phyloP scores from a whole-genome alignment of 2,888 invertebrate species.

The Phaonia tiefii region DNA sequence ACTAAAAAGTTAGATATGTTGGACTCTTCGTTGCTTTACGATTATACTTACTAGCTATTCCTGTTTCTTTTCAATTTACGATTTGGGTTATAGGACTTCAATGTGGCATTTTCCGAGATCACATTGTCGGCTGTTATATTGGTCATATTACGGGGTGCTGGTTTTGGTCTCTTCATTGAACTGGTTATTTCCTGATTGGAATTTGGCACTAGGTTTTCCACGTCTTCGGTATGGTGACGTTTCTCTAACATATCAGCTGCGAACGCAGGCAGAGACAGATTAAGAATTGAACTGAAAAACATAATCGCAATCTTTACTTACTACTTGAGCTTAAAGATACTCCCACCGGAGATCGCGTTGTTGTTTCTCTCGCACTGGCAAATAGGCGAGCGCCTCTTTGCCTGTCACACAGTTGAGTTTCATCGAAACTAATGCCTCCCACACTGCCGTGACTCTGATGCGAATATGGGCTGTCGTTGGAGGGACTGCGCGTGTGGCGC shows the following conservation, averaged over 20 bases:
- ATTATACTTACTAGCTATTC: constrained; percentile 75
- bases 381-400: constrained; percentile 73
- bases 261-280: constrained; percentile 1
- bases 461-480: constrained; percentile 75
- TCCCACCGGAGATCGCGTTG: constrained; percentile 72
- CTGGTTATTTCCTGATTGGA: constrained; percentile 73
- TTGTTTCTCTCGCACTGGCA: constrained; percentile 75
- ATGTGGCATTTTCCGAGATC: constrained; percentile 74
- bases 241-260: constrained; percentile 75
- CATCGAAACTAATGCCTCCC: constrained; percentile 73
- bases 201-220: constrained; percentile 73
- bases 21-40: not conserved
- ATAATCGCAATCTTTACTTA: no score
- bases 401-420: constrained; percentile 71
- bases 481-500: constrained; percentile 67
- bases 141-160: constrained; percentile 73
- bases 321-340: constrained; percentile 75
- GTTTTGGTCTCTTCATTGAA: constrained; percentile 76
- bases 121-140: constrained; percentile 73
- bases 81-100: constrained; percentile 80
- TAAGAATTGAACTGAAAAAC: no score
- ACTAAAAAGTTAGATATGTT: not conserved
- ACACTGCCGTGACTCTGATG: constrained; percentile 76
- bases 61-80: constrained; percentile 79
- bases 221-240: constrained; percentile 72